phyloP scores from a whole-genome alignment of 1,140 invertebrate genomes.

The Drosophila funebris region DNA sequence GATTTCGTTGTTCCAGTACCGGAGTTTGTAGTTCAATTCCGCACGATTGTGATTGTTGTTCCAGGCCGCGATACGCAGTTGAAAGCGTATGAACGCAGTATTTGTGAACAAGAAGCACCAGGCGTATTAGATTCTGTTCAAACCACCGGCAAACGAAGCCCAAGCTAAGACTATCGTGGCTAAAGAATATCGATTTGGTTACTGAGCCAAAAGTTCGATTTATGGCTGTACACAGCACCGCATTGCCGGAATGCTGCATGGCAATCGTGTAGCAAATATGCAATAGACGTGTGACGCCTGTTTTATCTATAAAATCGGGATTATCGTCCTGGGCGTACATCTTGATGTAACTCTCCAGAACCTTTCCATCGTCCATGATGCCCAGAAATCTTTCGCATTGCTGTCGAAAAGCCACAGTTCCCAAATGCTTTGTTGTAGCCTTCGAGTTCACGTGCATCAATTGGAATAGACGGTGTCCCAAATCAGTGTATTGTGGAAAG shows the following conservation, averaged over 20 bases:
- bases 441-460: slow-evolving; percentile 87
- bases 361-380: slow-evolving; percentile 87
- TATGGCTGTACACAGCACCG: slow-evolving; percentile 85
- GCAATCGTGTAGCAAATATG: slow-evolving; percentile 90
- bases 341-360: slow-evolving; percentile 88
- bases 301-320: slow-evolving; percentile 82
- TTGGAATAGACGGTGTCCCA: slow-evolving; percentile 88
- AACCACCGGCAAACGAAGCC: slow-evolving; percentile 92
- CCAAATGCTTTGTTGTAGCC: slow-evolving; percentile 86
- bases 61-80: slow-evolving; percentile 89
- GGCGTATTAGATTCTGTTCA: slow-evolving; percentile 89
- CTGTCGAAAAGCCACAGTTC: slow-evolving; percentile 86
- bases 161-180: slow-evolving; percentile 89
- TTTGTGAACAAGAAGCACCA: slow-evolving; percentile 91
- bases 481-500: slow-evolving; percentile 90
- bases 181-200: slow-evolving; percentile 91
- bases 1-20: slow-evolving; percentile 87
- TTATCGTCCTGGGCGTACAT: slow-evolving; percentile 85
- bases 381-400: slow-evolving; percentile 89
- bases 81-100: slow-evolving; percentile 90
- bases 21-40: slow-evolving; percentile 90
- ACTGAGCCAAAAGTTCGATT: slow-evolving; percentile 89
- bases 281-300: slow-evolving; percentile 87
- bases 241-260: slow-evolving; percentile 89
- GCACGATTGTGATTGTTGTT: slow-evolving; percentile 84